Base-by-base conservation (phyloP, 2,888 invertebrate genomes). In the Caenorhabditis sinica region DNA sequence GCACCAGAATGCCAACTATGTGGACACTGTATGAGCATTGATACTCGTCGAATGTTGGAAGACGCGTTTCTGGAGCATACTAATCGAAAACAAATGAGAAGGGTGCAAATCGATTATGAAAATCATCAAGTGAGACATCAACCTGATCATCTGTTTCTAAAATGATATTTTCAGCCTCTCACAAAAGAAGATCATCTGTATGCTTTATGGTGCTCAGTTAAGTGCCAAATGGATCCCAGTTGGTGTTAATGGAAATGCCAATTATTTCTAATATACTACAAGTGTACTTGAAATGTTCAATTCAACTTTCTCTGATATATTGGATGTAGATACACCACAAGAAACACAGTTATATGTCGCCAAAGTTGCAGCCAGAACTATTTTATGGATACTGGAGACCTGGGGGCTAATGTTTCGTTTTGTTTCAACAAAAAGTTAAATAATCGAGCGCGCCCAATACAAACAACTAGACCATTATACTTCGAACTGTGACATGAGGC, bases 191-290 rank as follows among this genome's bases (percentile, higher is more conserved):
- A 97, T 93, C 95, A 95, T 92, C 93, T 96, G 84, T 95, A 96
- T 93, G 94, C 95, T 68, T 93, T 95, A 83, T 98, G 97, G 97
- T 97, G 96, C 93, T 95, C 95, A 93, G 96, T 96, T 66, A 97
- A 97, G 94, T 98, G 97, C 93, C 94, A 95, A 87, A 94, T 95
- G 83, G 96, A 97, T 91, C 88, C 93, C 4, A 94, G 95, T 40
- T 97, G 97, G 96, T 97, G 97, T 56, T 88, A 53, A 80, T 51
- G 8, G 40, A 40, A 40, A 11, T 49, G 4, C 8, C 11, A 53
- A n/a, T 23, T 13, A 17, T 28, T 56, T 20, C 45, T 30, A 56
- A 28, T 1, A n/a, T n/a, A n/a, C n/a, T n/a, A n/a, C n/a, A n/a
- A n/a, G n/a, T n/a, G n/a, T n/a, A n/a, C n/a, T n/a, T n/a, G n/a